Base-by-base conservation (phyloP, 2,113 vertebrate species). In the Odocoileus virginianus region DNA sequence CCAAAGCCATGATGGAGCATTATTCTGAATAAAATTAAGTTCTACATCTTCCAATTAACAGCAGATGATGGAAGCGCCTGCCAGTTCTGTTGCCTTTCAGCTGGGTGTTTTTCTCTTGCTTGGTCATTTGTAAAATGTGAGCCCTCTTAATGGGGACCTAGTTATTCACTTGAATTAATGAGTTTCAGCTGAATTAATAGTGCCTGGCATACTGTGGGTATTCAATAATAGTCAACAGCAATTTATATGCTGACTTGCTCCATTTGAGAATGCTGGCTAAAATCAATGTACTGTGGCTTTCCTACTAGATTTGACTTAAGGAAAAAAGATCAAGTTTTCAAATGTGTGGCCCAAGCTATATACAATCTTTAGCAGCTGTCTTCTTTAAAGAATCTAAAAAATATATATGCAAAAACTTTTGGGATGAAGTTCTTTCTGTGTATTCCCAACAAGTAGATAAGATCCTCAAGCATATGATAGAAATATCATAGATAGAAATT, bases 41-140 rank as follows among this genome's bases (percentile, higher is more conserved):
- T 97, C 98, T 95, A 43, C 89, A 96, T 97, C 96, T 97, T 97
- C 95, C 95, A 98, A 95, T 98, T 98, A 98, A 97, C 91, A 97
- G n/a, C 96, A 98, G 97, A 97, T 98, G 97, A 98, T 97, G 94
- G 96, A 96, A 94, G 33, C 76, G 92, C 83, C 71, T 97, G 97
- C 98, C 97, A 97, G 82, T 93, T 97, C 83, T 60, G 88, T 94
- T 95, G 97, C 95, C 82, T 94, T 98, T 98, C 93, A 97, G 95
- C 94, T 97, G 97, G 60, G 52, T 89, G 82, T 95, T 98, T 98
- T 98, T 97, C 95, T 97, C 95, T 97, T 97, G 97, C 96, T 93
- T 97, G 97, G 98, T 97, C 97, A 95, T 98, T 98, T 98, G 93
- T 97, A 95, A 96, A 98, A 96, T 94, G 96, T 92, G 88, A 97